These are phyloP conservation scores for Fregata magnificens DNA, from an alignment of 2,113 vertebrate species.

Conservation along the genomic window DNA sequence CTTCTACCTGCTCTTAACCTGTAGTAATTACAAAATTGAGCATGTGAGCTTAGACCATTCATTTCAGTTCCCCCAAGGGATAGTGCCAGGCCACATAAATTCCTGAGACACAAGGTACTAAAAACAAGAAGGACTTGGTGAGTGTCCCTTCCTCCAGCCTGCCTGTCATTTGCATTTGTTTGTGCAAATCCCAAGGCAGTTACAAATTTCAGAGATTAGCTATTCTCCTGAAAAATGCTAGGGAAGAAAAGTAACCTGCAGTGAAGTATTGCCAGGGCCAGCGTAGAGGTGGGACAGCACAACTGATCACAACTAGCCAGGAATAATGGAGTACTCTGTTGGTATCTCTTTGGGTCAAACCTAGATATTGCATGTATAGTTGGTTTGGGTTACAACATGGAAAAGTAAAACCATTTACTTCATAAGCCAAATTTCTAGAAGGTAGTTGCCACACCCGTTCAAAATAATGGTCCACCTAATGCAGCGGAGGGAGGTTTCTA, in stretches of 20 bases:
- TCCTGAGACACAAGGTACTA: neutral
- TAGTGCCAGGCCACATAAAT: neutral
- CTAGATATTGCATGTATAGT: no score
- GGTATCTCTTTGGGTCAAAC: neutral
- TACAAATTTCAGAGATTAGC: neutral
- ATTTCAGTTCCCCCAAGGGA: neutral
- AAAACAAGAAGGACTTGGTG: neutral
- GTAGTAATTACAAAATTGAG: neutral
- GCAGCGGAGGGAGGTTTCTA: accelerated
- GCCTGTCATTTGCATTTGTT: neutral
- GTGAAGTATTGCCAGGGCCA: neutral
- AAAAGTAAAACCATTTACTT: neutral
- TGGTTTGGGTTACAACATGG: neutral
- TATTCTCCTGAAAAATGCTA: neutral
- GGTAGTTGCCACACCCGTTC: neutral
- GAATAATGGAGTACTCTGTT: neutral
- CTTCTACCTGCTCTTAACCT: neutral
- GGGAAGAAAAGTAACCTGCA: neutral
- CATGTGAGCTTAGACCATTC: neutral
- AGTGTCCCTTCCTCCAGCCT: neutral
- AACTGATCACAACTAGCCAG: neutral
- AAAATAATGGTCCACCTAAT: neutral
- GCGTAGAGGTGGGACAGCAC: neutral
- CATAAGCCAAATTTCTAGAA: neutral
- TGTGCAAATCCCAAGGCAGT: neutral